phyloP scores from a whole-genome alignment of 2,888 invertebrate genomes.

The Eupithecia insigniata region DNA sequence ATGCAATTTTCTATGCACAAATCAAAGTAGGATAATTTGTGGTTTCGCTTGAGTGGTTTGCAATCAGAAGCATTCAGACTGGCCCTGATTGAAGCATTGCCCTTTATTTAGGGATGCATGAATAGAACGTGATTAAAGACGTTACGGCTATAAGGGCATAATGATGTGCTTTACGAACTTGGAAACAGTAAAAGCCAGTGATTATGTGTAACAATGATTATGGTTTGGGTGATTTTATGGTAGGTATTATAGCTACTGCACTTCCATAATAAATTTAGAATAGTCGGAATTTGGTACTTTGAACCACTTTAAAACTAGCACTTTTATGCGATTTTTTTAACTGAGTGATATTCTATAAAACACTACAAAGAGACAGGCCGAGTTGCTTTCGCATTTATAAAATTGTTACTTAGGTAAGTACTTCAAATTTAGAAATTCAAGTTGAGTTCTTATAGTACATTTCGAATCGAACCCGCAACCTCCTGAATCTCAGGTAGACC shows the following conservation, averaged over 20 bases:
- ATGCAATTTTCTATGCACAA: conserved; percentile 39
- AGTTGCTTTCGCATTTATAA: no score
- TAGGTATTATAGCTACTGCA: neutral
- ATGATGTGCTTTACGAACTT: conserved; percentile 20
- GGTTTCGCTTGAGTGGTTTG: conserved; percentile 38
- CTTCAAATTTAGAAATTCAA: no score
- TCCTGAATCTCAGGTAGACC: neutral
- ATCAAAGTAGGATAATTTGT: conserved; percentile 41
- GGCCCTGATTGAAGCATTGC: conserved; percentile 40
- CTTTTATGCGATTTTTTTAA: no score
- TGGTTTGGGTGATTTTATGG: neutral
- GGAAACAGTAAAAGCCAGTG: conserved; percentile 5
- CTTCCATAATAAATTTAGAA: no score
- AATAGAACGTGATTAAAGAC: conserved; percentile 41
- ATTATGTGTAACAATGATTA: neutral
- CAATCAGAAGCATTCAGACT: conserved; percentile 37
- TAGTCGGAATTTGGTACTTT: no score
- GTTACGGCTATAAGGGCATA: conserved; percentile 37
- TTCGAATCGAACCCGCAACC: neutral
- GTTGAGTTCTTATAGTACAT: no score
- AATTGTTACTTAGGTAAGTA: no score
- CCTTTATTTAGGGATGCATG: conserved; percentile 41
- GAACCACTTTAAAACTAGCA: no score
- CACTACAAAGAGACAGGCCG: no score
- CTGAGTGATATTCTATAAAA: no score